Evolutionary conservation across 2,888 invertebrate genomes (phyloP).

Genomic region (Heliothis peltigera): DNA sequence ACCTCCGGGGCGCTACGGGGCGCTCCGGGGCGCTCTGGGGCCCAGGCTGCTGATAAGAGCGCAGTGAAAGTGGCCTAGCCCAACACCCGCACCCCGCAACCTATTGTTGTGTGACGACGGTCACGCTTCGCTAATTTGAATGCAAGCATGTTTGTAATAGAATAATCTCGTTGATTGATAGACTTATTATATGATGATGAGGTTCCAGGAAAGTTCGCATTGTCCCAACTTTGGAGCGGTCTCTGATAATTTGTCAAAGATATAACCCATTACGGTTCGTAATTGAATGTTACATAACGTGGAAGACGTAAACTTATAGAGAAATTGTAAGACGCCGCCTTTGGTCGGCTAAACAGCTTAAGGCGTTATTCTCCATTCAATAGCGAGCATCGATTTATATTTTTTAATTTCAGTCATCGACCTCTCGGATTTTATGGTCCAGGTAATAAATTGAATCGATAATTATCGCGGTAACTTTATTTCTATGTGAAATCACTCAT

Average conservation of each 20-base stretch:
- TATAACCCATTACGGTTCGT: conserved; percentile 75
- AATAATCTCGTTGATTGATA: conserved; percentile 85
- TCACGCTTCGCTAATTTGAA: conserved; percentile 83
- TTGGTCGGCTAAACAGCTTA: conserved; percentile 79
- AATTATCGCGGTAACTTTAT: conserved; percentile 78
- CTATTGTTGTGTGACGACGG: conserved; percentile 78
- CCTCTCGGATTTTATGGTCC: conserved; percentile 81
- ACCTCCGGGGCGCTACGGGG: conserved; percentile 53
- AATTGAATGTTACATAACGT: conserved; percentile 85
- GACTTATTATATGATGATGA: conserved; percentile 84
- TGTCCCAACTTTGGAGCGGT: conserved; percentile 75
- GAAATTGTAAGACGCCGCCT: conserved; percentile 82
- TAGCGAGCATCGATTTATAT: conserved; percentile 75
- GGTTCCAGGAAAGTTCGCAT: conserved; percentile 79
- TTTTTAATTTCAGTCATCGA: conserved; percentile 77
- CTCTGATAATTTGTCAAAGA: conserved; percentile 77
- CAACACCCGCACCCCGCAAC: conserved; percentile 65
- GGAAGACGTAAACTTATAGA: conserved; percentile 76
- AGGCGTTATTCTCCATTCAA: conserved; percentile 85
- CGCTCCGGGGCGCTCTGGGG: conserved; percentile 55
- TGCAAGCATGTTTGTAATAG: conserved; percentile 79
- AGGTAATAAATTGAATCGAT: conserved; percentile 84
- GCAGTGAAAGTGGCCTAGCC: conserved; percentile 76
- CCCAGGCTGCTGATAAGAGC: conserved; percentile 70
- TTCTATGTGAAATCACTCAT: conserved; percentile 81